Base-by-base conservation (phyloP, 2,888 invertebrate genomes). In the Caenorhabditis parvicauda region DNA sequence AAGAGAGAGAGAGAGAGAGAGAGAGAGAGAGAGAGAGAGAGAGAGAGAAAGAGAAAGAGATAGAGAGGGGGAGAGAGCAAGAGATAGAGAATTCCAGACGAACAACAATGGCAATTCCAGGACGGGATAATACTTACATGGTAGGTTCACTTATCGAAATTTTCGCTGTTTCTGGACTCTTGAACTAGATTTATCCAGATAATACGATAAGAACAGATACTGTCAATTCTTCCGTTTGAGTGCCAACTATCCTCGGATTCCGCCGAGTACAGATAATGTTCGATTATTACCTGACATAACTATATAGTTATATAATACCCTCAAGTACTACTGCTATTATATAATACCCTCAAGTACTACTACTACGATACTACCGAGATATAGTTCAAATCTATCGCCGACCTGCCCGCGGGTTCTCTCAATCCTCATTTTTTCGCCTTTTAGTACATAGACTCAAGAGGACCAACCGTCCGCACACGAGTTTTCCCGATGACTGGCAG, bases 371-470 rank as follows among this genome's bases (percentile, higher is more conserved):
- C n/a, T n/a, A n/a, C n/a, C n/a, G n/a, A n/a, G n/a, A n/a, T n/a
- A n/a, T n/a, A n/a, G n/a, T n/a, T n/a, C n/a, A n/a, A n/a, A n/a
- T n/a, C n/a, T n/a, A n/a, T n/a, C n/a, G n/a, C n/a, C n/a, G n/a
- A n/a, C n/a, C n/a, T n/a, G n/a, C n/a, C n/a, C n/a, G n/a, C n/a
- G n/a, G n/a, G n/a, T n/a, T n/a, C n/a, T n/a, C n/a, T n/a, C n/a
- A n/a, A 7, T 17, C 7, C n/a, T 17, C n/a, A 3, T 14, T 22
- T 17, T 32, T 22, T 27, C 49, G 21, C 35, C 35, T 38, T 54
- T 25, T 60, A 71, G 77, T 78, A 78, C 61, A 79, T 79, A 37
- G 79, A 79, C 44, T 76, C 77, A 2, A 70, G 79, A 6, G 76
- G 72, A n/a, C 72, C 78, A 6, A 76, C 77, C 14, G 64, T 73